Evolutionary conservation across 2,797 vertebrate species (phyloP), one percentile per base, ranked within the genome.

Genomic region (Chiloscyllium punctatum): DNA sequence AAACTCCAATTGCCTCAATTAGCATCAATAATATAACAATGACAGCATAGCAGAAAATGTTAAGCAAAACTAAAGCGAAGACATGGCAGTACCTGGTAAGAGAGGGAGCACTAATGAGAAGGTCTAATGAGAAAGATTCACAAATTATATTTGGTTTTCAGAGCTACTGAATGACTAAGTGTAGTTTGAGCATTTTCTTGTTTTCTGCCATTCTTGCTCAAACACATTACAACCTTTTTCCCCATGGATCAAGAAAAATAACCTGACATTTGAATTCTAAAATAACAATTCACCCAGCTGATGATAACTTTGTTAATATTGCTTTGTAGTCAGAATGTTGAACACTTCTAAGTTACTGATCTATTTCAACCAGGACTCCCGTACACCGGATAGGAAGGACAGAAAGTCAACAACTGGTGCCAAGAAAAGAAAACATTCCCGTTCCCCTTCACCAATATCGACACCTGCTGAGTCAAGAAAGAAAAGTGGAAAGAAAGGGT

Each of bases 361-460:
- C 11, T 87, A 21, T 95, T 72, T 42, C 48, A 95, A 53, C 53
- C 25, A 99, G 99, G 98, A 98, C 96, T 99, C 99, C 96, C 98
- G 99, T 97, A 99, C 99, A 96, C 99, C 99, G 0, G 99, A 99
- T 97, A 98, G 99, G 96, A 99, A 99, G 97, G 99, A 99, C 97
- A 98, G 99, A 97, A 99, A 99, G 97, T 98, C 99, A 90, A 97
- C 98, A 95, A 98, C 98, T 0, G 98, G 98, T 0, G 97, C 98
- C 51, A 98, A 99, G 96, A 99, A 99, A 97, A 98, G 99, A 96
- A 98, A 99, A 72, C 99, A 99, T 96, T 99, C 99, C 0, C 99
- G 99, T 87, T 99, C 99, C 0, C 99, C 99, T 8, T 98, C 98
- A 0, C 98, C 98, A 53, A 72, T 77, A 51, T 98, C 98, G 37